These are phyloP conservation scores for Mesochorus sp. DNA, from an alignment of 2,888 invertebrate genomes.

Conservation along the genomic window DNA sequence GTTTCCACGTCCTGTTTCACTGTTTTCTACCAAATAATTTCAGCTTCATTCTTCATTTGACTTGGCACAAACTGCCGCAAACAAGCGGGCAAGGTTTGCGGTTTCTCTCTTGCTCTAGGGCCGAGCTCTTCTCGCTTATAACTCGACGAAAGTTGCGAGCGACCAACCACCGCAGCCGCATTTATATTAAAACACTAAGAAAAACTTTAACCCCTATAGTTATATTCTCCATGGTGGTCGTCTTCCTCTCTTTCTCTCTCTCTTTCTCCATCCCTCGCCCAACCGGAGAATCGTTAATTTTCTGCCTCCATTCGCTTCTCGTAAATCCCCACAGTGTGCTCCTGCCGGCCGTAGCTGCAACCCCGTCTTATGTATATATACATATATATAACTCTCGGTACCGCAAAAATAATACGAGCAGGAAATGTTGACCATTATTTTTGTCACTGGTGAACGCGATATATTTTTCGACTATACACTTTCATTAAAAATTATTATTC, in stretches of 20 bases:
- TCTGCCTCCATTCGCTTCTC: conserved; percentile 82
- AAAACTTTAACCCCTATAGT: conserved; percentile 75
- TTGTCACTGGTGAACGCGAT: conserved; percentile 64
- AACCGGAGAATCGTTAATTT: conserved; percentile 81
- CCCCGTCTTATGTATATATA: conserved; percentile 27
- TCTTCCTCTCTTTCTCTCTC: conserved; percentile 52
- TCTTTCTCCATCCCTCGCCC: conserved; percentile 59
- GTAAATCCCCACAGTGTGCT: conserved; percentile 76
- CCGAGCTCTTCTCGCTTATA: conserved; percentile 44
- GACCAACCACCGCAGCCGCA: conserved; percentile 76
- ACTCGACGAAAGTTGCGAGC: conserved; percentile 70
- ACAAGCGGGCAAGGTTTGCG: conserved; percentile 74
- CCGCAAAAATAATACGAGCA: conserved; percentile 80
- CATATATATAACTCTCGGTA: conserved; percentile 62
- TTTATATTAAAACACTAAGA: conserved; percentile 82
- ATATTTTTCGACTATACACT: conserved; percentile 69
- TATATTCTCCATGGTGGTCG: conserved; percentile 65
- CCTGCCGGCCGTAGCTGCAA: conserved; percentile 55
- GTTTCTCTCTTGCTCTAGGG: conserved; percentile 52
- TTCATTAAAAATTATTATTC: conserved; percentile 76
- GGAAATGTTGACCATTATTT: conserved; percentile 82
- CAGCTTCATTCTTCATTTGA: conserved; percentile 82
- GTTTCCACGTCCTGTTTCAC: conserved; percentile 82
- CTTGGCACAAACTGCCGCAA: conserved; percentile 82
- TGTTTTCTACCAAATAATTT: conserved; percentile 82